Conservation (phyloP, 2,888 invertebrate species). For the Netelia inedita region DNA sequence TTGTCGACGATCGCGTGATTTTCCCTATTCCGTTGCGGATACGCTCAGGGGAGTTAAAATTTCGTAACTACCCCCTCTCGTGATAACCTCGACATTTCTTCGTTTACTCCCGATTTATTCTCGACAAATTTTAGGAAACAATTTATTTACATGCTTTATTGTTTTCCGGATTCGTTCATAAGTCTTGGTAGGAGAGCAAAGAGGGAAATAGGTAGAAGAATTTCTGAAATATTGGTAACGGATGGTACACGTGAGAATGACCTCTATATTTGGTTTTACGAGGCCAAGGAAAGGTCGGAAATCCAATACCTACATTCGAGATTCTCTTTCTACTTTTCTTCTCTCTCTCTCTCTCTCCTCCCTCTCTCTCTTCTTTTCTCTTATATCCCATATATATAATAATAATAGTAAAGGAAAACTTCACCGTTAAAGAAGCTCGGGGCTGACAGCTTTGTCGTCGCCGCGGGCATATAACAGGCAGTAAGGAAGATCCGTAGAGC, state of each 20-base stretch:
- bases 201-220: not conserved
- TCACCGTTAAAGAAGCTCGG: conserved; percentile 39
- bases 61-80: not conserved
- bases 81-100: not conserved
- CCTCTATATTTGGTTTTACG: conserved; percentile 39
- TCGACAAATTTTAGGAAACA: not conserved
- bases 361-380: not conserved
- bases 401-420: not conserved
- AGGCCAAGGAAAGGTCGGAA: conserved; percentile 56
- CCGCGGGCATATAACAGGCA: conserved; percentile 36
- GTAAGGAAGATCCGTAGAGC: conserved; percentile 61
- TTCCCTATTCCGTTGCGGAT: conserved; percentile 15
- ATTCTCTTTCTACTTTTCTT: not conserved
- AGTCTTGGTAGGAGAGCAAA: not conserved
- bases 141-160: not conserved
- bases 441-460: conserved; percentile 19
- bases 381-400: not conserved
- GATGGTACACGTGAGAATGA: conserved; percentile 43
- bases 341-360: conserved; percentile 2
- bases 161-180: not conserved
- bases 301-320: conserved; percentile 45
- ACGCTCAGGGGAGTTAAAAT: not conserved
- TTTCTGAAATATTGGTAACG: conserved; percentile 11
- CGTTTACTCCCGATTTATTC: not conserved
- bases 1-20: conserved; percentile 22